These are phyloP conservation scores for Pandemis corylana DNA, from an alignment of 2,888 invertebrate species.

Conservation along the genomic window DNA sequence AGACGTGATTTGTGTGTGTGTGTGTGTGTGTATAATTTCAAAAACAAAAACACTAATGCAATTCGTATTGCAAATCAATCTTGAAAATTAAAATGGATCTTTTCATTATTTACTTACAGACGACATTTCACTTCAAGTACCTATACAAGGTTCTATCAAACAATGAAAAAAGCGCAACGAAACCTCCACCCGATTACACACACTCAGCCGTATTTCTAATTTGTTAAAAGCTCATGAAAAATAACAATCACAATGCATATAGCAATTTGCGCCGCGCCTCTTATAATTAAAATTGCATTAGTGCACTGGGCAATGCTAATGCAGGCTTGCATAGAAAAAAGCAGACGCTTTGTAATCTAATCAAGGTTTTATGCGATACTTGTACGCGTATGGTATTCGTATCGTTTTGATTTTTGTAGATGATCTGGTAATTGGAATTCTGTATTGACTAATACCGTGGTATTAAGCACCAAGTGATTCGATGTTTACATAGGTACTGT, in stretches of 20 bases:
- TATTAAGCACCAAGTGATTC: too few species aligned
- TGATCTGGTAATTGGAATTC: neutral
- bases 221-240: slow-evolving; percentile 81
- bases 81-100: too few species aligned
- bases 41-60: too few species aligned
- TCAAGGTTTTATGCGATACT: slow-evolving; percentile 55
- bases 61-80: too few species aligned
- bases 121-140: too few species aligned
- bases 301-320: slow-evolving; percentile 73
- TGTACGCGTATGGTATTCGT: neutral
- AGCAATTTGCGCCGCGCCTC: slow-evolving; percentile 78
- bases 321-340: slow-evolving; percentile 74
- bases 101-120: too few species aligned
- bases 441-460: neutral
- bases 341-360: slow-evolving; percentile 59
- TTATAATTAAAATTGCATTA: slow-evolving; percentile 85
- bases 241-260: slow-evolving; percentile 79
- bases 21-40: too few species aligned
- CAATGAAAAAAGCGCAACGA: slow-evolving; percentile 6
- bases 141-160: neutral
- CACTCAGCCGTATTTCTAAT: slow-evolving; percentile 68
- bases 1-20: too few species aligned
- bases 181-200: slow-evolving; percentile 26
- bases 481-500: too few species aligned
- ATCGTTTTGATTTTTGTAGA: neutral